Base-by-base conservation (phyloP, 2,113 vertebrate species). In the Mobula hypostoma region DNA sequence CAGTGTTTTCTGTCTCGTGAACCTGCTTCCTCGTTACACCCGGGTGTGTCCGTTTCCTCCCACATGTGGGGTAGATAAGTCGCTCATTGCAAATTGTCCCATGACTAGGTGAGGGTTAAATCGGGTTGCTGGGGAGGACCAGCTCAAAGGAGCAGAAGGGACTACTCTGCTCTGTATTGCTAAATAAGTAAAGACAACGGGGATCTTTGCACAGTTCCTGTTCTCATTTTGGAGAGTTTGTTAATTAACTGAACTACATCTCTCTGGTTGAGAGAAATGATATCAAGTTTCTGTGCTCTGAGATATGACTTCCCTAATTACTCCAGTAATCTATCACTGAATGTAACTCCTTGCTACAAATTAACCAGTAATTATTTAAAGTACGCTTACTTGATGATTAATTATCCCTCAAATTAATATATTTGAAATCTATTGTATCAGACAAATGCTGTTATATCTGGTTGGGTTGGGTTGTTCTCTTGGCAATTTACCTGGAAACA, bases 291-390 rank as follows among this genome's bases (percentile, higher is more conserved):
- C 24, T 58, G 82, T 56, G 56, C 21, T 88, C 29, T 5, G 58
- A 88, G 58, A 66, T n/a, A 14, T n/a, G 85, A 12, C 66, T 66
- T 66, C 29, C 85, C 29, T 63, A 66, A 88, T 88, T 32, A 66
- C 29, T 88, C 29, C 19, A 15, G 85, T 88, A 88, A 63, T 88
- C n/a, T 66, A 66, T 88, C 85, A 88, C 12, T 2, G 27, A 88
- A 88, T n/a, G 58, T 88, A 61, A 63, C 85, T n/a, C 17, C 61
- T 66, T 66, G 58, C 85, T 19, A 15, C 85, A 66, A 66, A 66
- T 66, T 88, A 88, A 88, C 66, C 85, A 66, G 27, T 66, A 88
- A 88, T 66, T 63, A 63, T 29, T 88, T 88, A 63, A 88, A 66
- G 61, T 17, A 66, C 58, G 32, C 58, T 66, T 19, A 66, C 27